Base-by-base conservation (phyloP, 2,113 vertebrate species). In the Rhombomys opimus region DNA sequence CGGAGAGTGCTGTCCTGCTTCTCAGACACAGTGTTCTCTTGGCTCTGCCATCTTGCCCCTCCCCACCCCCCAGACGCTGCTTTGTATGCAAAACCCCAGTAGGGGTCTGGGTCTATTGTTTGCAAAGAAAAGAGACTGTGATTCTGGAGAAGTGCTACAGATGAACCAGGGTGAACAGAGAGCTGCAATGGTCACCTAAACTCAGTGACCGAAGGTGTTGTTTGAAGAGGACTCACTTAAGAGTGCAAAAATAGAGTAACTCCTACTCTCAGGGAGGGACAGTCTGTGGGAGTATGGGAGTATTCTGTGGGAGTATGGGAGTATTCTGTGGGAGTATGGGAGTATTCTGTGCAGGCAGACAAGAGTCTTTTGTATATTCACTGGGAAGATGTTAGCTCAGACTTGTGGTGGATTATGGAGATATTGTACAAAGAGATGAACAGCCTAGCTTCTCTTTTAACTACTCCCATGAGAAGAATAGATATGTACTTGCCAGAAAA, bases 31-130 rank as follows among this genome's bases (percentile, higher is more conserved):
- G n/a, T n/a, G n/a, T n/a, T n/a, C n/a, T n/a, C n/a, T n/a, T n/a
- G n/a, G n/a, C n/a, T n/a, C n/a, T n/a, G n/a, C n/a, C n/a, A n/a
- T n/a, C n/a, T n/a, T n/a, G n/a, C n/a, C n/a, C n/a, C n/a, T n/a
- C n/a, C n/a, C n/a, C n/a, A n/a, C n/a, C n/a, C n/a, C n/a, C n/a
- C n/a, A n/a, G n/a, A n/a, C n/a, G 46, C 46, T 46, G 46, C 46
- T 46, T 46, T 46, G 46, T 3, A 63, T 46, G 15, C 77, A 65
- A 80, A 75, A 93, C 38, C 8, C 57, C 70, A 6, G 57, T 1
- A 11, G 25, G 1, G 14, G 4, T 9, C n/a, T 13, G 25, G 12
- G 3, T 14, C 14, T n/a, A 1, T 32, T 0, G 0, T 8, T 11
- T 13, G 0, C 0, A 9, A n/a, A 59, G 54, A 63, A 23, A 30